Conservation (phyloP, 1,140 invertebrate species). For the Procambarus clarkii region DNA sequence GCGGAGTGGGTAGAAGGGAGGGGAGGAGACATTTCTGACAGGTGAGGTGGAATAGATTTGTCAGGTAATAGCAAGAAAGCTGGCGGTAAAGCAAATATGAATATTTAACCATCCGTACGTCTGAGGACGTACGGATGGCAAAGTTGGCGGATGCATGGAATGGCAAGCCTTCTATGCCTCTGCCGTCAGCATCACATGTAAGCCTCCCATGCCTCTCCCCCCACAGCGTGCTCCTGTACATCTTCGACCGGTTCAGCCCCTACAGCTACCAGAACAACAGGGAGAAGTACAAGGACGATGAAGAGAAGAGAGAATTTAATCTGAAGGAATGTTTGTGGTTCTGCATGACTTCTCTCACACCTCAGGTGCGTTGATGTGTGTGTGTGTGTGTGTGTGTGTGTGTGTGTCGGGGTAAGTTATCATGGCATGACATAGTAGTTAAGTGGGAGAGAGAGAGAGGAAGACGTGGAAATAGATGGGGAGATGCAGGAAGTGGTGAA, state of each 20-base stretch:
- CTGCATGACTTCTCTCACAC: slow-evolving; percentile 98
- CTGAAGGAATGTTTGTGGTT: slow-evolving; percentile 98
- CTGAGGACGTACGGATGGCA: too few relatives aligned
- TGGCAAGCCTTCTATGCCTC: background rate
- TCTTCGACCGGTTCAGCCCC: slow-evolving; percentile 97
- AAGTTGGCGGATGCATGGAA: background rate
- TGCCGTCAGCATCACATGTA: background rate
- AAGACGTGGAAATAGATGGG: background rate
- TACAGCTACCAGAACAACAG: slow-evolving; percentile 97
- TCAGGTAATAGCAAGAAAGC: background rate
- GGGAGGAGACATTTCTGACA: background rate
- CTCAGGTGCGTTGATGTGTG: slow-evolving; percentile 80
- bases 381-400: too few relatives aligned
- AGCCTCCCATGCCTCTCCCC: background rate
- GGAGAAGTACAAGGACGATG: slow-evolving; percentile 93
- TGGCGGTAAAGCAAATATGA: background rate
- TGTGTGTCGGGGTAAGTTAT: too few relatives aligned
- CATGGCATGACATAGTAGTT: too few relatives aligned
- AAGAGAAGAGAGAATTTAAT: slow-evolving; percentile 96
- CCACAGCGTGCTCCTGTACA: slow-evolving; percentile 91
- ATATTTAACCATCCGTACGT: too few relatives aligned
- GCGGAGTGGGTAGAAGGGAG: too few relatives aligned
- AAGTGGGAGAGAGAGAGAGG: background rate
- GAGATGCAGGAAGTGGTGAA: background rate
- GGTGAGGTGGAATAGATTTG: background rate